Percentiles rank a stretch among this genome's conserved stretches.
These are phyloP conservation scores for Lamellibrachia satsuma DNA, from an alignment of 2,888 invertebrate genomes.

Conservation along the genomic window DNA sequence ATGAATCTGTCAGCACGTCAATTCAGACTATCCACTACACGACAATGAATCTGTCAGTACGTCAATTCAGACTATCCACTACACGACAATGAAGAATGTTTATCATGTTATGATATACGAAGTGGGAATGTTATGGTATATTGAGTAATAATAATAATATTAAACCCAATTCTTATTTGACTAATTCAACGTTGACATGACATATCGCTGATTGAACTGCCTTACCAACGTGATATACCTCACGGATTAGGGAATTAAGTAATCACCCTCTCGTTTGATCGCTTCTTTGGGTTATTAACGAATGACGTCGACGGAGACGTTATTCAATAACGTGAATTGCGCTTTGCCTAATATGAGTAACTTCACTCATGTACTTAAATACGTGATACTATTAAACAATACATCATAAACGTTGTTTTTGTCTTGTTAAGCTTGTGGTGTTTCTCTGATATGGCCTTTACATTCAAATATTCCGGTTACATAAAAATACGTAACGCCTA, in stretches of 20 bases:
- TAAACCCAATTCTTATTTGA: neutral
- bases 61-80: neutral
- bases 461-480: too few species aligned
- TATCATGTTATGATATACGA: neutral
- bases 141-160: neutral
- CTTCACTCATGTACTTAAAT: neutral
- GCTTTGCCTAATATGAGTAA: neutral
- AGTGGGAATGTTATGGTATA: neutral
- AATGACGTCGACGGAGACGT: neutral
- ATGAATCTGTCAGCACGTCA: neutral
- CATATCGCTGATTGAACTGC: conserved; percentile 3
- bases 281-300: neutral
- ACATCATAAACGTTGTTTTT: neutral
- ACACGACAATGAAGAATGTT: neutral
- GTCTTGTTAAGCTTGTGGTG: neutral
- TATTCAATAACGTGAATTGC: conserved; percentile 10
- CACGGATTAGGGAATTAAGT: neutral
- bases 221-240: neutral
- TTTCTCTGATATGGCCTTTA: neutral
- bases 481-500: too few species aligned
- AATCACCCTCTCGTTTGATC: neutral
- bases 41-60: neutral
- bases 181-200: neutral
- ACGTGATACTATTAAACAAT: neutral
- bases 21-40: neutral